phyloP scores from a whole-genome alignment of 2,888 invertebrate genomes.

The Macaria liturata region DNA sequence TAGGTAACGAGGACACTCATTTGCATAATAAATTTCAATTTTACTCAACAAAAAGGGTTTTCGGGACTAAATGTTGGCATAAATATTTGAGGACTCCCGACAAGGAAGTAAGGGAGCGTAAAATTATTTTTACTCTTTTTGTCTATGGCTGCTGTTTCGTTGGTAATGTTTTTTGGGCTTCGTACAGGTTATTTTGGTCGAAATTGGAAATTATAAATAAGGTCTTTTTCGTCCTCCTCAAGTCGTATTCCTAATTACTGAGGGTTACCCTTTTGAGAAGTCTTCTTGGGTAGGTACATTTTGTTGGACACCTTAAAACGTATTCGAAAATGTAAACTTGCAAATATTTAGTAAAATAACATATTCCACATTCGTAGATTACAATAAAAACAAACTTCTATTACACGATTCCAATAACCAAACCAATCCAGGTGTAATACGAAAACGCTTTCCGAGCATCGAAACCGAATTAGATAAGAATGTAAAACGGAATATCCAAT shows the following conservation, averaged over 20 bases:
- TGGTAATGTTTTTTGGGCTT: not conserved
- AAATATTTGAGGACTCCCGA: slow-evolving; percentile 29
- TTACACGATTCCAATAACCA: slow-evolving; percentile 10
- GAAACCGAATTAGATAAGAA: slow-evolving; percentile 34
- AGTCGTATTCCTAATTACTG: not conserved
- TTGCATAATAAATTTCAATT: slow-evolving; percentile 39
- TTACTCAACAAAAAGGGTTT: slow-evolving; percentile 36
- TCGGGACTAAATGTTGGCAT: slow-evolving; percentile 32
- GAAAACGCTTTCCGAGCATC: slow-evolving; percentile 15
- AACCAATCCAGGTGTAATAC: slow-evolving; percentile 18
- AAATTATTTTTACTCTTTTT: slow-evolving; percentile 7
- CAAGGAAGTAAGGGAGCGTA: slow-evolving; percentile 1
- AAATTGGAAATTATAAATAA: no score
- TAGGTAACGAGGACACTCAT: slow-evolving; percentile 37
- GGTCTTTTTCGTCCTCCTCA: not conserved
- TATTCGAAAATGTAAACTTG: no score
- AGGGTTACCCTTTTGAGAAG: no score
- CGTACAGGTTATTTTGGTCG: not conserved
- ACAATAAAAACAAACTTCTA: slow-evolving; percentile 11
- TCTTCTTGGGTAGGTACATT: no score
- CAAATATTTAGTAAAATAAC: no score
- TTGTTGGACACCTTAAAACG: no score
- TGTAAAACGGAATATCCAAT: slow-evolving; percentile 45
- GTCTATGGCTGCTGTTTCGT: not conserved
- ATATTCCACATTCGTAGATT: not conserved